Evolutionary conservation across 1,140 invertebrate genomes (phyloP).

Genomic region (Drosophila biarmipes): DNA sequence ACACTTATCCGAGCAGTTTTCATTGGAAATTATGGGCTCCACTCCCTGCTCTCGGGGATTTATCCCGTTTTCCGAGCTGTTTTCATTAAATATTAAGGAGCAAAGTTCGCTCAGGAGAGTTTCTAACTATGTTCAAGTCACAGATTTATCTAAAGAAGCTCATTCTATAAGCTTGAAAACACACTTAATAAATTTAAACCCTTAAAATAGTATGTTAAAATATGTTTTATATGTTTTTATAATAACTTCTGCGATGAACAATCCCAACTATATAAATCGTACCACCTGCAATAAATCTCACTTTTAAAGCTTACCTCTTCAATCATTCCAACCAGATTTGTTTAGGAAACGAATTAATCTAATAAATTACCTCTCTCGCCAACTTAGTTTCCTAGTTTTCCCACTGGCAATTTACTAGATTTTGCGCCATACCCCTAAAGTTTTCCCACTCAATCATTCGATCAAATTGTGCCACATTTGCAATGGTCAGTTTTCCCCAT

Average conservation of each 20-base stretch:
- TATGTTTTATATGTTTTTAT: too few relatives aligned
- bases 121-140: not conserved
- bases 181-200: too few relatives aligned
- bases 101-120: not conserved
- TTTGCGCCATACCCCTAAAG: constrained; percentile 16
- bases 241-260: too few relatives aligned
- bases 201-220: too few relatives aligned
- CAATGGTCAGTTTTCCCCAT: constrained; percentile 9
- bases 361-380: constrained; percentile 15
- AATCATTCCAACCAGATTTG: constrained; percentile 28
- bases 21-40: not conserved
- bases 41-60: not conserved
- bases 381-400: not conserved
- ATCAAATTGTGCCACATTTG: constrained; percentile 29
- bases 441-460: constrained; percentile 33
- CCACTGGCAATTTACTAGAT: not conserved
- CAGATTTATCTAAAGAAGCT: not conserved
- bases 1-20: not conserved
- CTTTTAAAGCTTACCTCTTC: constrained; percentile 3
- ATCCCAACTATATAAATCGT: too few relatives aligned
- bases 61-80: not conserved
- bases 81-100: not conserved
- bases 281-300: not conserved
- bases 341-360: constrained; percentile 8
- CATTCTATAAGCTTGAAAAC: too few relatives aligned